phyloP scores from a whole-genome alignment of 2,888 invertebrate genomes.

The Carterocephalus palaemon region DNA sequence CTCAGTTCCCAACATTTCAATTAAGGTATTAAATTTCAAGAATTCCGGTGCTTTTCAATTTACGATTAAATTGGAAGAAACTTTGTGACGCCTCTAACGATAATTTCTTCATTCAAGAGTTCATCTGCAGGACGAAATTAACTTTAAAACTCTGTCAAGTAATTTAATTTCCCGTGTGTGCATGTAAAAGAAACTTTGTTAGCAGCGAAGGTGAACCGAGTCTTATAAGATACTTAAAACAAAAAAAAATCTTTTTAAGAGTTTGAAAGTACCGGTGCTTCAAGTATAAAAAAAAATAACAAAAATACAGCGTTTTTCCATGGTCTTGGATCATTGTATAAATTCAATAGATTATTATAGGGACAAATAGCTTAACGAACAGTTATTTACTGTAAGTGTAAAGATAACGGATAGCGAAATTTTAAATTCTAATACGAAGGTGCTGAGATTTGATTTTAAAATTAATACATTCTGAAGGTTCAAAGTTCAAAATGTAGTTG shows the following conservation, averaged over 20 bases:
- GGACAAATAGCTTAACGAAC: too few species aligned
- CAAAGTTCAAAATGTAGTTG: too few species aligned
- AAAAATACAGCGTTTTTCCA: too few species aligned
- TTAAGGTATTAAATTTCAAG: constrained; percentile 22
- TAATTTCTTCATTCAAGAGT: constrained; percentile 49
- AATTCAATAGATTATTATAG: too few species aligned
- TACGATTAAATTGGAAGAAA: constrained; percentile 46
- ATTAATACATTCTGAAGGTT: constrained; percentile 8
- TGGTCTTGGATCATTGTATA: too few species aligned
- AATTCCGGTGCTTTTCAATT: constrained; percentile 33
- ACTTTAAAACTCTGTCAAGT: constrained; percentile 42
- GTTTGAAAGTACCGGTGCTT: too few species aligned
- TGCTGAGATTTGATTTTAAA: too few species aligned
- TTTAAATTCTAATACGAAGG: too few species aligned
- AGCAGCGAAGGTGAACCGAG: not conserved
- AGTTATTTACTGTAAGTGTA: too few species aligned
- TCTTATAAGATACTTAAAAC: not conserved
- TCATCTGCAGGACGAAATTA: constrained; percentile 45
- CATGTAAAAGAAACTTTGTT: constrained; percentile 4
- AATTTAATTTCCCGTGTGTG: constrained; percentile 25
- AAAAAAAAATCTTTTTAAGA: too few species aligned
- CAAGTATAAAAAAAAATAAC: too few species aligned
- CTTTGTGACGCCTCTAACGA: constrained; percentile 55
- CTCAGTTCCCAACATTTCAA: not conserved
- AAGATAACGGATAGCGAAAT: too few species aligned